Evolutionary conservation across 30 jellyfish, hydroid and myxozoan genomes (phyloP), one percentile per base, ranked within the genome.

Genomic region (Aurelia sp.): DNA sequence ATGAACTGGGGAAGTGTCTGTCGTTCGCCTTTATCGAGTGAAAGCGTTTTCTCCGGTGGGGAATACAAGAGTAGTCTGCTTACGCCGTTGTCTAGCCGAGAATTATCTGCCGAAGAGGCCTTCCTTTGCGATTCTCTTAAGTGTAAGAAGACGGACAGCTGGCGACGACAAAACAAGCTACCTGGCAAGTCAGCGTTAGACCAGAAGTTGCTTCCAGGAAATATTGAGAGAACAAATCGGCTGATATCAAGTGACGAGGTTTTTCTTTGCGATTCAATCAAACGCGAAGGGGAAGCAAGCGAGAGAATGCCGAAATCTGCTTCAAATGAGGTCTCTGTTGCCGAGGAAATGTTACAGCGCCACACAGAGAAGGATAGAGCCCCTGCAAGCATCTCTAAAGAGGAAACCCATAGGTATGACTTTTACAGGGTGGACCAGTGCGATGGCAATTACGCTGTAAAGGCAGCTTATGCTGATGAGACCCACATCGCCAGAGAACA

Each of bases 41-140:
- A 78, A 0, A 78, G 86, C 62, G 65, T 76, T 20, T 76, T 76
- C 50, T 76, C 86, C 11, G 86, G 62, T 20, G 78, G 60, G 52
- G 60, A 64, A 11, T 74, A 35, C 16, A 44, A 52, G 17, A 13
- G 33, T 57, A 64, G 41, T 9, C 8, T 22, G 51, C 62, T 11
- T 15, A 31, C 18, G 17, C 13, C 33, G 17, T 1, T 76, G 76
- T 60, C 69, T 66, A 76, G 78, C 52, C 66, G 47, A 4, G 86
- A 76, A 18, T 67, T 60, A 5, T 60, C 86, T 8, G 53, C 41
- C 31, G 86, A 76, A 6, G 76, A 60, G 19, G 76, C 61, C 19
- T 76, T 76, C 63, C 35, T 60, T n/a, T 76, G 60, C 37, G 86
- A 76, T 37, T 31, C 86, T 9, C 73, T 60, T 12, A 76, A 59